Percentiles rank a stretch among this genome's conserved stretches.
These are phyloP conservation scores for Aromia moschata DNA, from an alignment of 2,888 invertebrate genomes.

Conservation along the genomic window DNA sequence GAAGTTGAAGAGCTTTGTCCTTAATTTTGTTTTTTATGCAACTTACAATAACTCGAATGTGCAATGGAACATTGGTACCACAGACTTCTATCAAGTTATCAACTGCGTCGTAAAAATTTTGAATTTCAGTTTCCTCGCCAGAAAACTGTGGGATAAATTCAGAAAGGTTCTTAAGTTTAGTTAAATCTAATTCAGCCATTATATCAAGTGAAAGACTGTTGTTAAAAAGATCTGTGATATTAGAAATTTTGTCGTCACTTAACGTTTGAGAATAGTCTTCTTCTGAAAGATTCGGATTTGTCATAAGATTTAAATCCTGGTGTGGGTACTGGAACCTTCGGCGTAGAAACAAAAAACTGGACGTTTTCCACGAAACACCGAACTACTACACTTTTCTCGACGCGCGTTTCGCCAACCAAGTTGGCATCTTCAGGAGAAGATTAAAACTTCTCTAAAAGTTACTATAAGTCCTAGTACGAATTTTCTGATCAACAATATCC, in stretches of 20 bases:
- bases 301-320: background rate
- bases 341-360: too few relatives aligned
- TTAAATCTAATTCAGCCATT: background rate
- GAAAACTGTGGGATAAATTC: background rate
- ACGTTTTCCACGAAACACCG: too few relatives aligned
- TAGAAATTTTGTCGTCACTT: background rate
- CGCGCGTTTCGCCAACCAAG: too few relatives aligned
- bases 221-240: background rate
- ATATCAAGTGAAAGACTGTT: background rate
- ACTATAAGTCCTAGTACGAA: too few relatives aligned
- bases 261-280: background rate
- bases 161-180: background rate
- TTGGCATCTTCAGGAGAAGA: too few relatives aligned
- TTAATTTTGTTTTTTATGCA: background rate
- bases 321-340: too few relatives aligned
- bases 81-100: background rate
- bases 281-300: background rate
- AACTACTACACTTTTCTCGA: too few relatives aligned
- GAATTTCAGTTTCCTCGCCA: background rate
- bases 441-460: too few relatives aligned
- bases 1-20: background rate
- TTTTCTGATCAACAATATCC: too few relatives aligned
- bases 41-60: background rate
- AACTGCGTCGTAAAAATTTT: background rate
- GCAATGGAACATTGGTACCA: background rate